Percentiles rank a stretch among this genome's conserved stretches.
Evolutionary conservation across 2,797 vertebrate genomes (phyloP).

Genomic region (Sebastolobus altivelis): DNA sequence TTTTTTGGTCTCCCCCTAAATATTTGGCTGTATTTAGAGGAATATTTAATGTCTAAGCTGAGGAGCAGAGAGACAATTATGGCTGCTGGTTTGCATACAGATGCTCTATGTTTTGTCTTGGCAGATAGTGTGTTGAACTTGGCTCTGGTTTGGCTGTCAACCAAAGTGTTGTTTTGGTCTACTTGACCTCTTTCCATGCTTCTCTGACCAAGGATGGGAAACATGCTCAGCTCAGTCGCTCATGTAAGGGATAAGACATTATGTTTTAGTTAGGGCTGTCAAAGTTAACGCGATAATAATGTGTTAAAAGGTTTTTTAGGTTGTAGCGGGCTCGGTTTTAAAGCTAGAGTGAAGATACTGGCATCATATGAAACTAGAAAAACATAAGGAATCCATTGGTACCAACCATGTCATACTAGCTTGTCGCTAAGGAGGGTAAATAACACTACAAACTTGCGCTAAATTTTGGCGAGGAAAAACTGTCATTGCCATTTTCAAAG

Average conservation of each 20-base stretch:
- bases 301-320: no score
- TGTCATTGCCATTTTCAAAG: no score
- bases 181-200: conserved; percentile 10
- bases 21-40: not conserved
- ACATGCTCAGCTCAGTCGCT: not conserved
- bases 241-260: not conserved
- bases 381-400: no score
- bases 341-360: no score
- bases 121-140: conserved; percentile 9
- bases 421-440: no score
- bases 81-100: conserved; percentile 9
- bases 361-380: no score
- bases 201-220: not conserved
- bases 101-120: conserved; percentile 23
- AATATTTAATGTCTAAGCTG: conserved; percentile 2
- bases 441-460: no score
- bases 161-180: not conserved
- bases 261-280: not conserved
- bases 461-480: no score
- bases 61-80: not conserved
- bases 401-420: no score
- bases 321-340: no score
- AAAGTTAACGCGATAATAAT: no score
- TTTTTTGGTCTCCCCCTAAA: not conserved
- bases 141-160: conserved; percentile 2